phyloP scores from a whole-genome alignment of 1,140 invertebrate genomes.

The Homarus americanus region DNA sequence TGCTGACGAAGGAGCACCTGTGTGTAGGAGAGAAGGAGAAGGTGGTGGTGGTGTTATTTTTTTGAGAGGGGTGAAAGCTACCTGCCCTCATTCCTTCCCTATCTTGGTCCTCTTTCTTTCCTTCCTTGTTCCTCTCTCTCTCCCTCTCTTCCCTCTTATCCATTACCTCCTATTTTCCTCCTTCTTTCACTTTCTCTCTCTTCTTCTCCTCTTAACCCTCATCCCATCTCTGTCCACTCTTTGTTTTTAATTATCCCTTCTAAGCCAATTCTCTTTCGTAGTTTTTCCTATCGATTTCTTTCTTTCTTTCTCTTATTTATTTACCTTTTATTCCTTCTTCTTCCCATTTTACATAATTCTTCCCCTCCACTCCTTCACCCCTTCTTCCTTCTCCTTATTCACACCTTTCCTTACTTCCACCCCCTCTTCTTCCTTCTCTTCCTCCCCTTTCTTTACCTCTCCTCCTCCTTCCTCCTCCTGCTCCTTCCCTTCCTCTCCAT shows the following conservation, averaged over 20 bases:
- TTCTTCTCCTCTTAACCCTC: background rate
- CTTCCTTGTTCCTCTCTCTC: background rate
- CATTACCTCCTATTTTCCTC: background rate
- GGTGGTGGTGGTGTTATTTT: too few species aligned
- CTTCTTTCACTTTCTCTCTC: background rate
- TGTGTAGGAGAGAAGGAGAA: too few species aligned
- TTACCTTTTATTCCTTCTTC: too few species aligned
- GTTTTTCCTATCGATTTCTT: too few species aligned
- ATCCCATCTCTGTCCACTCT: too few species aligned
- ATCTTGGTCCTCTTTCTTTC: background rate
- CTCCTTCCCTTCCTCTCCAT: background rate
- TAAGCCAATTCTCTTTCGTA: too few species aligned
- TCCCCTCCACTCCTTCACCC: background rate
- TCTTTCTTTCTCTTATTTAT: too few species aligned
- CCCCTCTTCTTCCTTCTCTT: too few species aligned
- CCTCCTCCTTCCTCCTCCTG: background rate
- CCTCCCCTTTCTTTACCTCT: background rate
- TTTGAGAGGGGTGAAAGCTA: too few species aligned
- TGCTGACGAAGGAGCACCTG: too few species aligned
- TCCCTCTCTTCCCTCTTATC: background rate
- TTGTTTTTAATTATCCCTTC: too few species aligned
- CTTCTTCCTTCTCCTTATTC: background rate
- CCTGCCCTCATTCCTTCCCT: background rate
- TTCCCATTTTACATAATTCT: background rate
- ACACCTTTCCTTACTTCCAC: background rate